A percentile compares a stretch with the other conserved stretches of the same genome.
Evolutionary conservation across 1,140 invertebrate species (phyloP).

Genomic region (Aphelenchoides avenae): DNA sequence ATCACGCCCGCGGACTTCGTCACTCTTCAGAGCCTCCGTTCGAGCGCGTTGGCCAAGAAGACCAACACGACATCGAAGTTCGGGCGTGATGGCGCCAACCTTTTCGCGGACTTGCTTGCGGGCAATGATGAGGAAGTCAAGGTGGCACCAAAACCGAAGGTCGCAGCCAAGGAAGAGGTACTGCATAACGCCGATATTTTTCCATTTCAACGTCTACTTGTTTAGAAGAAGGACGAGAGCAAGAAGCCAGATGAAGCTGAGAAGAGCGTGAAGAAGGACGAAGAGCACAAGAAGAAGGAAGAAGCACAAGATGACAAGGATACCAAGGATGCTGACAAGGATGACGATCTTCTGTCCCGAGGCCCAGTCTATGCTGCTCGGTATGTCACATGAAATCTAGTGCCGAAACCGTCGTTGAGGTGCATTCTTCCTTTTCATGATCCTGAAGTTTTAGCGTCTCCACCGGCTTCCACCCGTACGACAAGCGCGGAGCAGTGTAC

Average conservation of each 20-base stretch:
- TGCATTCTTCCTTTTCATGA: background rate
- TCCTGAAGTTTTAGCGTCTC: too few relatives aligned
- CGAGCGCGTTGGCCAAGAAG: slow-evolving; percentile 54
- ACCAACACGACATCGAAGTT: slow-evolving; percentile 59
- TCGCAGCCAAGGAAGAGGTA: background rate
- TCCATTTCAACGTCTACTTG: background rate
- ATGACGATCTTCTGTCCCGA: slow-evolving; percentile 42
- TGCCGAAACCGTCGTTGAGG: background rate
- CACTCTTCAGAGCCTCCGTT: slow-evolving; percentile 53
- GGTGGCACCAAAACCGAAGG: background rate
- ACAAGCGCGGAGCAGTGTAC: slow-evolving; percentile 6
- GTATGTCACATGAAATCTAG: slow-evolving; percentile 12
- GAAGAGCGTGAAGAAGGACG: slow-evolving; percentile 9
- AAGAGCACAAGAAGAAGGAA: slow-evolving; percentile 9
- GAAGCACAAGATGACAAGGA: slow-evolving; percentile 16
- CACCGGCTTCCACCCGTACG: slow-evolving; percentile 20
- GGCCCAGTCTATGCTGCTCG: slow-evolving; percentile 49
- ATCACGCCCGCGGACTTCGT: slow-evolving; percentile 55
- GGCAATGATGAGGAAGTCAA: slow-evolving; percentile 24
- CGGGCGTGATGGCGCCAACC: slow-evolving; percentile 31
- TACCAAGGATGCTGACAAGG: slow-evolving; percentile 24
- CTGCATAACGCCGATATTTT: slow-evolving; percentile 7
- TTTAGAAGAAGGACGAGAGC: slow-evolving; percentile 14
- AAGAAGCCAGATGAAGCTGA: slow-evolving; percentile 8
- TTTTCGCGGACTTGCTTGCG: slow-evolving; percentile 51